phyloP scores from a whole-genome alignment of 2,113 vertebrate species.

The Sturnus vulgaris region DNA sequence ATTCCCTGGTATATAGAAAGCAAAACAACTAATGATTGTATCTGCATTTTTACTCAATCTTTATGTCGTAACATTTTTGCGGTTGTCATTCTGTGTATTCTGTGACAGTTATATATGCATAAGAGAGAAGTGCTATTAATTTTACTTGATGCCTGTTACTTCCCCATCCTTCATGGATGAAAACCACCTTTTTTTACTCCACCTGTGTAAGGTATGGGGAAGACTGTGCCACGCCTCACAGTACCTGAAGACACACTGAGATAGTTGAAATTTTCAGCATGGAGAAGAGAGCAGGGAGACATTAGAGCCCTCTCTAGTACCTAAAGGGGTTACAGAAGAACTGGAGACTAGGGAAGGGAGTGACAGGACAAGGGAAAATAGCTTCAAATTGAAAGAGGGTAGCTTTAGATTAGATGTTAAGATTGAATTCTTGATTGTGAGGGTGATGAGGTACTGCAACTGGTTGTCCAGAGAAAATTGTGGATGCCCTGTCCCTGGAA shows the following conservation, averaged over 20 bases:
- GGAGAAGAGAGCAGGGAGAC: background rate
- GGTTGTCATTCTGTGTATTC: background rate
- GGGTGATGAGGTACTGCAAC: background rate
- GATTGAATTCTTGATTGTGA: background rate
- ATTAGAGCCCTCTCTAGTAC: background rate
- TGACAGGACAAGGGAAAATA: background rate
- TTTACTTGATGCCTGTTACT: background rate
- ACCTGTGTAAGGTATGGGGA: background rate
- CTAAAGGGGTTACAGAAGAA: background rate
- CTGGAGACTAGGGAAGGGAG: background rate
- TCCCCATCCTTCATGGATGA: background rate
- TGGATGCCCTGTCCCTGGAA: background rate
- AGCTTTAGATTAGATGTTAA: background rate
- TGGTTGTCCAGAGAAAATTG: background rate
- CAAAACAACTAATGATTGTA: background rate
- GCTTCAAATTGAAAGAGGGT: background rate
- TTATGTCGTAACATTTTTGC: background rate
- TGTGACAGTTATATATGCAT: background rate
- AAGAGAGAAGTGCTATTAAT: background rate
- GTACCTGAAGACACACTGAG: background rate
- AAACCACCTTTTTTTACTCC: background rate
- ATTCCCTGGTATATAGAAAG: background rate
- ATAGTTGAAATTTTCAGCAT: background rate
- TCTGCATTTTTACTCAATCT: background rate
- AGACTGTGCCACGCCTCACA: background rate